Conservation (phyloP, 1,140 invertebrate genomes). For the Diuraphis noxia region DNA sequence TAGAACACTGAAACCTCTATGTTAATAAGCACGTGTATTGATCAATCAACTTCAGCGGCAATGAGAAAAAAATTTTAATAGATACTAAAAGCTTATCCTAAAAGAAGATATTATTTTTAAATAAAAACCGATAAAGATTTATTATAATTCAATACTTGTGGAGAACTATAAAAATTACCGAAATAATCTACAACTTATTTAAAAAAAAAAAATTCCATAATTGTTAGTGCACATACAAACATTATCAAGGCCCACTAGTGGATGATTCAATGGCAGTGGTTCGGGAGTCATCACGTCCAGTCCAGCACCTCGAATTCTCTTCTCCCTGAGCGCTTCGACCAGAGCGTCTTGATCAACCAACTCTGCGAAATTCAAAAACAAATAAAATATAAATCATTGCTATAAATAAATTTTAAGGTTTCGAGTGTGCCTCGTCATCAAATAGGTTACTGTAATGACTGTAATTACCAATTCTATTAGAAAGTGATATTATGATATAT, state of each 20-base stretch:
- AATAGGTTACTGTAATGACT: no score
- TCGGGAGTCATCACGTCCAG: constrained; percentile 92
- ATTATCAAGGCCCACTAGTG: constrained; percentile 78
- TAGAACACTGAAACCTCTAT: neutral
- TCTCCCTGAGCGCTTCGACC: constrained; percentile 72
- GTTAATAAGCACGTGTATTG: neutral
- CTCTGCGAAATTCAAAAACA: constrained; percentile 34
- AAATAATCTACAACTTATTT: neutral
- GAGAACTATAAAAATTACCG: neutral
- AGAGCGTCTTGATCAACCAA: constrained; percentile 72
- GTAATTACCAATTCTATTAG: no score
- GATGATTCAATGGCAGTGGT: constrained; percentile 79
- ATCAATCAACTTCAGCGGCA: neutral
- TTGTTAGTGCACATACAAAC: constrained; percentile 64
- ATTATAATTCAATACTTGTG: neutral
- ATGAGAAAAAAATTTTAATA: neutral
- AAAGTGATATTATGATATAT: neutral
- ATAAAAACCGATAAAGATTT: neutral
- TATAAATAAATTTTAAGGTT: neutral
- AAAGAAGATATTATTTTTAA: neutral
- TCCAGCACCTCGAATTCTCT: constrained; percentile 80
- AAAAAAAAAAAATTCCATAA: neutral
- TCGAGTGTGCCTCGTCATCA: no score
- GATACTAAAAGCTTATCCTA: no score
- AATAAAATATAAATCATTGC: neutral